These are phyloP conservation scores for Silurus meridionalis DNA, from an alignment of 2,113 vertebrate species.

Conservation along the genomic window DNA sequence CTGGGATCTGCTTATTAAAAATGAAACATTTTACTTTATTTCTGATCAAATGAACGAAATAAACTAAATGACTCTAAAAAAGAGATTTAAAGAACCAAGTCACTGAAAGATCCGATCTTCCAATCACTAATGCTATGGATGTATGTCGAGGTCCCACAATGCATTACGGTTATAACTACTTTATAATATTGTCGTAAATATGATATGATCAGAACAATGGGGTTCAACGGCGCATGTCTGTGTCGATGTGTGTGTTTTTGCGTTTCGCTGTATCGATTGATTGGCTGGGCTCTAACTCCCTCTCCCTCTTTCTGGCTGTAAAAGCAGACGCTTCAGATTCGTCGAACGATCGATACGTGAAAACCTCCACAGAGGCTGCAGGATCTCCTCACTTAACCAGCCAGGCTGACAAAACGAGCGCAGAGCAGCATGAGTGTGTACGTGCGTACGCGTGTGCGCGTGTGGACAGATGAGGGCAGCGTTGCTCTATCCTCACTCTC, in stretches of 20 bases:
- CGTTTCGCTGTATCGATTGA: conserved; percentile 3
- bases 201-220: background rate
- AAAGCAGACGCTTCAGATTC: conserved; percentile 42
- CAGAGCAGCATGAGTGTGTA: conserved; percentile 21
- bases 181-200: background rate
- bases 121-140: no score
- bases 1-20: no score
- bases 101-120: no score
- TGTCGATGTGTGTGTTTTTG: conserved; percentile 1
- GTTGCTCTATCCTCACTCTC: conserved; percentile 45
- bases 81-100: no score
- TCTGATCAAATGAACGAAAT: no score
- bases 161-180: background rate
- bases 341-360: conserved; percentile 41
- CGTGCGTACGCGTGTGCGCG: conserved; percentile 3
- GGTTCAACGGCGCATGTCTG: background rate
- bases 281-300: conserved; percentile 18
- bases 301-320: conserved; percentile 19
- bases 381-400: conserved; percentile 53
- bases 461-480: conserved; percentile 54
- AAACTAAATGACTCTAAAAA: no score
- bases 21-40: no score
- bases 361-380: conserved; percentile 44
- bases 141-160: no score
- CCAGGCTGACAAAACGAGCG: conserved; percentile 42